Percentiles rank a stretch among this genome's conserved stretches.
phyloP scores from a whole-genome alignment of 2,797 vertebrate species.

The Falco rusticolus region DNA sequence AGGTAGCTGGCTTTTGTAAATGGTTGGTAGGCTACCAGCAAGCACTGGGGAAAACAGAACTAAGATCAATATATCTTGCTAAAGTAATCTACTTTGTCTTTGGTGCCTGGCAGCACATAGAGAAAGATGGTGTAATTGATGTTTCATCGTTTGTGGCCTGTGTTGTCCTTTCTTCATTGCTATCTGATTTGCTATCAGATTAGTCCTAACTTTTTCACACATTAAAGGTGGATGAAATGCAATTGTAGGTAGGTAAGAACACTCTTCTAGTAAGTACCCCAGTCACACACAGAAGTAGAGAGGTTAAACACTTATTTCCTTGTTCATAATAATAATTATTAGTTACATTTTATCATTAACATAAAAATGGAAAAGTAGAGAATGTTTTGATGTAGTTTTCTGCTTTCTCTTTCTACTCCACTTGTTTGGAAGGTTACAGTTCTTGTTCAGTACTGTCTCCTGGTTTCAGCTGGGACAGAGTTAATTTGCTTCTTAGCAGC shows the following conservation, averaged over 20 bases:
- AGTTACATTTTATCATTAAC: background rate
- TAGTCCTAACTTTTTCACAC: background rate
- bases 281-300: background rate
- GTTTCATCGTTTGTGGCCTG: background rate
- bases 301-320: background rate
- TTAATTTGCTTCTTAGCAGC: too few relatives aligned
- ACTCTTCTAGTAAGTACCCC: background rate
- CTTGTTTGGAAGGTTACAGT: background rate
- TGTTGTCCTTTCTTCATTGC: background rate
- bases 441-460: background rate
- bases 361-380: background rate
- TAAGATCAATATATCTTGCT: background rate
- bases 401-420: background rate
- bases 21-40: background rate
- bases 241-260: background rate
- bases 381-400: background rate
- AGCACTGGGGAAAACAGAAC: background rate
- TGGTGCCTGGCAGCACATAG: background rate
- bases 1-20: background rate
- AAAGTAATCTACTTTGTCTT: background rate
- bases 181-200: background rate
- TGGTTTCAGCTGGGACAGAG: too few relatives aligned
- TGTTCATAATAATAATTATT: background rate
- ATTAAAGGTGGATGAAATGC: background rate
- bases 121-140: background rate